These are phyloP conservation scores for Cabera pusaria DNA, from an alignment of 2,888 invertebrate genomes.

Conservation along the genomic window DNA sequence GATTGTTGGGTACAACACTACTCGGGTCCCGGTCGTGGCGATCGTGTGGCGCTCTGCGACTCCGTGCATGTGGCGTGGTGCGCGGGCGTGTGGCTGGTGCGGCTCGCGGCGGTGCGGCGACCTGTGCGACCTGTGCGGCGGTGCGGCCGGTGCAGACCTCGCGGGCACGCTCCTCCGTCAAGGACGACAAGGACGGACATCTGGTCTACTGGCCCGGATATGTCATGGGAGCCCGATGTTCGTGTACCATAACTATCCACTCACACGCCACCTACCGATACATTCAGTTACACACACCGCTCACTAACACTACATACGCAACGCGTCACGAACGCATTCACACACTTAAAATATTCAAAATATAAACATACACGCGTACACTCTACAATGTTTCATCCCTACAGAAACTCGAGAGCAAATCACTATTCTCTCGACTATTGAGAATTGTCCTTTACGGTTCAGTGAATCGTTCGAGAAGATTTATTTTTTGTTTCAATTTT, in stretches of 20 bases:
- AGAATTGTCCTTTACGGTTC: conserved; percentile 43
- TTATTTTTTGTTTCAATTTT: conserved; percentile 39
- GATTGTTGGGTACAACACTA: conserved; percentile 85
- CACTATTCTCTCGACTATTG: conserved; percentile 27
- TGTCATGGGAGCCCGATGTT: conserved; percentile 99
- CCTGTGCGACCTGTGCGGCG: conserved; percentile 39
- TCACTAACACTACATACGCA: conserved; percentile 30
- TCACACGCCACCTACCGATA: conserved; percentile 30
- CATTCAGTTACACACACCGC: conserved; percentile 31
- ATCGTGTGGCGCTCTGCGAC: conserved; percentile 78
- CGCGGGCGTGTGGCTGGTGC: conserved; percentile 28
- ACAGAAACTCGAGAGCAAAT: conserved; percentile 29
- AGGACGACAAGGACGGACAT: conserved; percentile 99
- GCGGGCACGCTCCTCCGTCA: conserved; percentile 94
- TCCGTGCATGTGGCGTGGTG: conserved; percentile 40
- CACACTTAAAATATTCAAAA: conserved; percentile 14
- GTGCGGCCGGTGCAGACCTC: conserved; percentile 85
- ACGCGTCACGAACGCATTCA: conserved; percentile 28
- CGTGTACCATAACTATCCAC: conserved; percentile 88
- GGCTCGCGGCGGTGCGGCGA: conserved; percentile 30
- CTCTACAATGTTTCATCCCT: conserved; percentile 22
- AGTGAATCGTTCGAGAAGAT: conserved; percentile 52
- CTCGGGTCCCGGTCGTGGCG: conserved; percentile 84
- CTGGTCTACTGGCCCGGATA: conserved; percentile 99
- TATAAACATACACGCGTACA: conserved; percentile 19